Conservation (phyloP, 2,888 invertebrate genomes). For the Gastracanthus pulcherrimus region DNA sequence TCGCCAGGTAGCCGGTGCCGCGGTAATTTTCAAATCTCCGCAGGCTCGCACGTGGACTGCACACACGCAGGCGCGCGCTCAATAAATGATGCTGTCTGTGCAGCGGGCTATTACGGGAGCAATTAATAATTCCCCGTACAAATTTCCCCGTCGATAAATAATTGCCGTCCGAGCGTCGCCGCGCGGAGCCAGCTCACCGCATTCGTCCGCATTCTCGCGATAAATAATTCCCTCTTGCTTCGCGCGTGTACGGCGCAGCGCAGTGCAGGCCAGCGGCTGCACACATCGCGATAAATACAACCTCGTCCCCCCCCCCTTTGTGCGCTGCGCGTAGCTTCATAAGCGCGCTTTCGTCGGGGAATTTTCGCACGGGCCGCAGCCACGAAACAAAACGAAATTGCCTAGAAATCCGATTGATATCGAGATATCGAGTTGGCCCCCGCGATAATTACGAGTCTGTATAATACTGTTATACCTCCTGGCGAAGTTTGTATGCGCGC, state of each 20-base stretch:
- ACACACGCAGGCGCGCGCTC: background rate
- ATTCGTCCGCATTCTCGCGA: conserved; percentile 21
- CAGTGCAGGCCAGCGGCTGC: no score
- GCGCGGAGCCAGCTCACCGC: background rate
- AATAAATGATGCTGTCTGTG: conserved; percentile 49
- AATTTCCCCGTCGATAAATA: conserved; percentile 49
- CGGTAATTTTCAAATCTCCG: conserved; percentile 38
- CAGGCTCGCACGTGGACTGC: background rate
- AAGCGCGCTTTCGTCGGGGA: background rate
- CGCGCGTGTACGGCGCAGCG: no score
- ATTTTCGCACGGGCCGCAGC: background rate
- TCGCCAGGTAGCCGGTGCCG: background rate
- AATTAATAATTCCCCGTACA: conserved; percentile 52
- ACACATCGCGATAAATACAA: conserved; percentile 17
- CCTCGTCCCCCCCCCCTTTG: background rate
- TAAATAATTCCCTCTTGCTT: conserved; percentile 46
- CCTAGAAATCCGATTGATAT: conserved; percentile 32
- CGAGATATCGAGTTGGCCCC: no score
- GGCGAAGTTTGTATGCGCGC: no score
- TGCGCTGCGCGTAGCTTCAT: background rate
- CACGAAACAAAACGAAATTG: conserved; percentile 5
- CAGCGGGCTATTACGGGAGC: conserved; percentile 36
- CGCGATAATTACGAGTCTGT: background rate
- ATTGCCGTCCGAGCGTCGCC: background rate
- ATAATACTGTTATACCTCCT: no score